Conservation (phyloP, 2,888 invertebrate genomes). For the Clostera curtula region DNA sequence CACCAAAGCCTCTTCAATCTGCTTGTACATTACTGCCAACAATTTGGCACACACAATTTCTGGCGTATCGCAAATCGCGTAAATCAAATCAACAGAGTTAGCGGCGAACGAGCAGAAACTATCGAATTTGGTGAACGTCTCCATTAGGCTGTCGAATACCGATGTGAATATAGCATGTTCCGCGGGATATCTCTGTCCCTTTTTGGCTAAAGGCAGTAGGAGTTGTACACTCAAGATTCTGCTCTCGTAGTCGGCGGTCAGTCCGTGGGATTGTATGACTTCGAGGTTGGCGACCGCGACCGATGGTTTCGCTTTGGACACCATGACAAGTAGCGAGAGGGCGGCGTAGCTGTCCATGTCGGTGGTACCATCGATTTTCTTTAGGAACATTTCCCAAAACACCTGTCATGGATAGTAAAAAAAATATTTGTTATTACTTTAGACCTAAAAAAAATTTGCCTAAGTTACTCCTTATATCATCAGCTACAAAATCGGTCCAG, state of each 20-base stretch:
- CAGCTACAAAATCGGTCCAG: too few relatives aligned
- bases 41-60: slow-evolving; percentile 68
- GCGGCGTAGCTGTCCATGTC: slow-evolving; percentile 83
- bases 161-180: slow-evolving; percentile 51
- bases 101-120: slow-evolving; percentile 70
- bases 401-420: slow-evolving; percentile 59
- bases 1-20: slow-evolving; percentile 52
- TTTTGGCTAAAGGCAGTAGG: slow-evolving; percentile 47
- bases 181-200: slow-evolving; percentile 51
- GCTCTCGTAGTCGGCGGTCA: slow-evolving; percentile 70
- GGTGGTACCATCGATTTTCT: slow-evolving; percentile 80
- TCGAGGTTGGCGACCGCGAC: slow-evolving; percentile 81
- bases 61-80: slow-evolving; percentile 74
- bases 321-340: slow-evolving; percentile 86
- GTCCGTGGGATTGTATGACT: slow-evolving; percentile 82
- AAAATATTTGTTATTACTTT: slow-evolving; percentile 1
- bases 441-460: neutral
- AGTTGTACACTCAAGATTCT: slow-evolving; percentile 51
- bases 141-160: slow-evolving; percentile 53
- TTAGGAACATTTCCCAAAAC: slow-evolving; percentile 89
- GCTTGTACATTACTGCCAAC: slow-evolving; percentile 60
- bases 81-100: slow-evolving; percentile 68
- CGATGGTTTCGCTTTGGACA: slow-evolving; percentile 72
- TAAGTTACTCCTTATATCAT: too few relatives aligned
- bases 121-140: slow-evolving; percentile 59